Base-by-base conservation (phyloP, 1,140 invertebrate species). In the Drosophila suzukii region DNA sequence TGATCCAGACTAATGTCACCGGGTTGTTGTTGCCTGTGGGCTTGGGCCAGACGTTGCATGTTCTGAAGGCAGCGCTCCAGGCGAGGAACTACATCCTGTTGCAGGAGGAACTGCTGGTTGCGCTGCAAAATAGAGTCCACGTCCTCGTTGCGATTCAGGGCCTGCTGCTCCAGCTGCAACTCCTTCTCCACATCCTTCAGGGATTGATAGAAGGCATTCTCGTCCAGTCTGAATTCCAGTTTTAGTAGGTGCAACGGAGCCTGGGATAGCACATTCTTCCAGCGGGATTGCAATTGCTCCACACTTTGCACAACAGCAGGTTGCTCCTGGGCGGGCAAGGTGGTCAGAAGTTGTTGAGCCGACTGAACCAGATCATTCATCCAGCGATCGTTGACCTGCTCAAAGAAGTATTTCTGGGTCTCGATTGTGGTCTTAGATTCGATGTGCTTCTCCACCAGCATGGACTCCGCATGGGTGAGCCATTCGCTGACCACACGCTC, bases 161-260 rank as follows among this genome's bases (percentile, higher is more conserved):
- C 95, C 85, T 97, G 96, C 75, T 98, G 96, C 88, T 98, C 96
- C 39, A 95, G 93, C 66, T 95, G 95, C n/a, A 98, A 94, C 91
- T 98, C 97, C 84, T 96, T 96, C 90, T 99, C 97, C 59, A 98
- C 96, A 77, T 98, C 97, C 81, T 97, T 97, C 34, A 98, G 93
- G 68, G 96, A 96, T 60, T 97, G 95, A 56, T 95, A 94, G 92
- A 98, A 98, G 2, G 96, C 95, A 13, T 96, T 94, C 92, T 98
- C 97, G 65, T 98, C 96, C 6, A 98, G 91, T 13, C 95, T 93
- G 92, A 98, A 98, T 92, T 99, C 97, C n/a, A 98, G 93, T 74
- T 95, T 95, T 93, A 98, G 95, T 27, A 98, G 93, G 93, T 98
- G 97, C 24, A 97, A 93, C 0, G 98, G 98, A 0, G 96, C 97